phyloP scores from a whole-genome alignment of 2,888 invertebrate species.

The Amphipyra berbera region DNA sequence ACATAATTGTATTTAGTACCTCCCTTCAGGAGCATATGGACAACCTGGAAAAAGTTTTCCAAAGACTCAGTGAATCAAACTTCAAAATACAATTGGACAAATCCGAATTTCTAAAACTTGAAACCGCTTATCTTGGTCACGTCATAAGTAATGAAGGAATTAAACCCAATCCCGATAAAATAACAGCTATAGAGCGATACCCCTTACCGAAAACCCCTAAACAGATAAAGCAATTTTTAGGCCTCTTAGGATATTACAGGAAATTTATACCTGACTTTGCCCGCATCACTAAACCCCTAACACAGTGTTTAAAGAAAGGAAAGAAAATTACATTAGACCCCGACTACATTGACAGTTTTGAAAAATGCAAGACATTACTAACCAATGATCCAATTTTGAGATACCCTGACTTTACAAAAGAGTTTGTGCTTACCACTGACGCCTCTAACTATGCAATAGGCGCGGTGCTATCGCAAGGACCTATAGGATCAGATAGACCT shows the following conservation, averaged over 20 bases:
- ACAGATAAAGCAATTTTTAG: slow-evolving; percentile 4
- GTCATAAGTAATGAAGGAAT: slow-evolving; percentile 8
- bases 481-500: not conserved
- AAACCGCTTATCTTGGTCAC: slow-evolving; percentile 18
- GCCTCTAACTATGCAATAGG: not conserved
- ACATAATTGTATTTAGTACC: slow-evolving; percentile 19
- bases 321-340: not conserved
- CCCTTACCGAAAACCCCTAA: slow-evolving; percentile 1
- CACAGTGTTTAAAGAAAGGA: slow-evolving; percentile 4
- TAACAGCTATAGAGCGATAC: not conserved
- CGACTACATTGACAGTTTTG: not conserved
- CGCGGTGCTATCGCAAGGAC: not conserved
- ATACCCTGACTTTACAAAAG: not conserved
- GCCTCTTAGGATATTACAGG: not conserved
- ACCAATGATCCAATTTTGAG: not conserved
- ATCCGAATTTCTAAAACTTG: slow-evolving; percentile 19
- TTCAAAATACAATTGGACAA: slow-evolving; percentile 34
- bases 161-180: slow-evolving; percentile 20
- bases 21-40: slow-evolving; percentile 22
- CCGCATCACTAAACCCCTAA: slow-evolving; percentile 1
- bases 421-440: not conserved
- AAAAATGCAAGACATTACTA: not conserved
- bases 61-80: slow-evolving; percentile 18
- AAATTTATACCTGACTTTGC: slow-evolving; percentile 11
- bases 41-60: slow-evolving; percentile 22